Percentiles rank a stretch among this genome's conserved stretches.
Conservation (phyloP, 2,888 invertebrate genomes). For the Cataglyphis livida region DNA sequence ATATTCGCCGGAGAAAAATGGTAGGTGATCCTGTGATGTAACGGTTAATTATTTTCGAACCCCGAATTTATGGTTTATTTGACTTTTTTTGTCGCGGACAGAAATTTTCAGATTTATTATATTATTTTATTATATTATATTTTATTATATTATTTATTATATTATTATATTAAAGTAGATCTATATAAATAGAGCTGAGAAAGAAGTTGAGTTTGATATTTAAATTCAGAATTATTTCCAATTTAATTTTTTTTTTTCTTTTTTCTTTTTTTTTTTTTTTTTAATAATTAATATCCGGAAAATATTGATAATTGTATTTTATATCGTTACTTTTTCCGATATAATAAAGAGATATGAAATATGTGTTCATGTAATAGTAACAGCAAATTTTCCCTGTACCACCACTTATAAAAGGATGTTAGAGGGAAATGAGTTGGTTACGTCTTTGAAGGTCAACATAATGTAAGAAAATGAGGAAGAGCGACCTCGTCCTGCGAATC, state of each 20-base stretch:
- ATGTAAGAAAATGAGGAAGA: background rate
- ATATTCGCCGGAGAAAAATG: background rate
- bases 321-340: background rate
- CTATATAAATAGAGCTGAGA: background rate
- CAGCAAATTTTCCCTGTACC: background rate
- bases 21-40: background rate
- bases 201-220: background rate
- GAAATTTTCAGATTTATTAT: background rate
- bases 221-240: background rate
- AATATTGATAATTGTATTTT: background rate
- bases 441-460: slow-evolving; percentile 45
- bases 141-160: no score
- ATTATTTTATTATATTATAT: background rate
- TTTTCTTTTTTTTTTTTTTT: no score
- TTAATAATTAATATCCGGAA: background rate
- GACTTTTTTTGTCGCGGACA: background rate
- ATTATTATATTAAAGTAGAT: background rate
- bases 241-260: background rate
- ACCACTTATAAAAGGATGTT: background rate
- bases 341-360: background rate
- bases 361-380: background rate
- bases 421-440: slow-evolving; percentile 34
- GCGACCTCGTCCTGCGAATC: slow-evolving; percentile 43
- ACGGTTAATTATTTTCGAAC: slow-evolving; percentile 5
- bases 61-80: background rate